Evolutionary conservation across 2,113 vertebrate species (phyloP).

Genomic region (Axis porcinus): DNA sequence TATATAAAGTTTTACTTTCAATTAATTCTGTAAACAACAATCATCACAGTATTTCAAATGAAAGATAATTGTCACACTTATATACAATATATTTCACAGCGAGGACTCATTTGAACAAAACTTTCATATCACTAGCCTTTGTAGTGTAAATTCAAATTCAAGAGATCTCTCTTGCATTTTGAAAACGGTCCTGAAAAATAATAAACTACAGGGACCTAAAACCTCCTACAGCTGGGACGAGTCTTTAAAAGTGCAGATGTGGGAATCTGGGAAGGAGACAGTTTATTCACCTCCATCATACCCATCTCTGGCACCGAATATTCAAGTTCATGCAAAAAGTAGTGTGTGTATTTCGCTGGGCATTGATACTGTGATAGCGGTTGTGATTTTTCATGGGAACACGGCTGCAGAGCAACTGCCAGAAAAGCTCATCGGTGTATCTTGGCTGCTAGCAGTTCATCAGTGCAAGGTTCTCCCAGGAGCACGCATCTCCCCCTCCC

Average conservation of each 20-base stretch:
- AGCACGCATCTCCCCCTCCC: not conserved
- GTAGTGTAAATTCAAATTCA: not conserved
- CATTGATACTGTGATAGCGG: not conserved
- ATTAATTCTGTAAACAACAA: not conserved
- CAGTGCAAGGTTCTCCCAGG: not conserved
- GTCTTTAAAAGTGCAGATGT: not conserved
- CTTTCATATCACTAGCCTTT: not conserved
- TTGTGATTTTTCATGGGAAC: not conserved
- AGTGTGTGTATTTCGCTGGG: not conserved
- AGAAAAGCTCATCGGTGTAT: not conserved
- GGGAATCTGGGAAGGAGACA: not conserved
- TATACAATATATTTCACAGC: not conserved
- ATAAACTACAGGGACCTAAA: not conserved
- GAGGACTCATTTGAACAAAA: not conserved
- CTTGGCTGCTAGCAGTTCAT: not conserved
- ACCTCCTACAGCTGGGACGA: not conserved
- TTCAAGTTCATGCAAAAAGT: not conserved
- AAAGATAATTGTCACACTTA: not conserved
- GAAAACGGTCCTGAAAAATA: slow-evolving; percentile 1
- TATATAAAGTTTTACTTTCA: not conserved
- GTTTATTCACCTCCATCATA: not conserved
- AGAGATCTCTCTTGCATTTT: slow-evolving; percentile 31
- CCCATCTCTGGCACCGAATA: not conserved
- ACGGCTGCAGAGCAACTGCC: not conserved
- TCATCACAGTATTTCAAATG: not conserved